Conservation (phyloP, 2,113 vertebrate species). For the Herpetotheres cachinnans region DNA sequence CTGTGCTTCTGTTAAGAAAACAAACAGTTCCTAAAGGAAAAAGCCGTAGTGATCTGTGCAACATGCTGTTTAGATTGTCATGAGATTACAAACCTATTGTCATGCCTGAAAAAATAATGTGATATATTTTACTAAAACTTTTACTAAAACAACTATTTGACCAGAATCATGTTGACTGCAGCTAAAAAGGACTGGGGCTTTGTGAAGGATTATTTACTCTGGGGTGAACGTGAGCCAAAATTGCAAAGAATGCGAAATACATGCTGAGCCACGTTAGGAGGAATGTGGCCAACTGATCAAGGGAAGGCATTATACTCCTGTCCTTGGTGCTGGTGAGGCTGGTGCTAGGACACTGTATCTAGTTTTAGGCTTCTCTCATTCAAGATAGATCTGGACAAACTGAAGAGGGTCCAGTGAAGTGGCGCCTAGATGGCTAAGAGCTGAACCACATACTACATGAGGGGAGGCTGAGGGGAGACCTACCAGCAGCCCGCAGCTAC, state of each 20-base stretch:
- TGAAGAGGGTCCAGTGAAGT: neutral
- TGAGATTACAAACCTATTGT: neutral
- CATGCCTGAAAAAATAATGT: neutral
- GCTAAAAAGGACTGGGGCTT: neutral
- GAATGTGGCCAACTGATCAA: neutral
- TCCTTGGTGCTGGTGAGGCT: neutral
- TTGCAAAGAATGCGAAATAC: neutral
- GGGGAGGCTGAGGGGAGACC: neutral
- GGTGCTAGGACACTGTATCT: neutral
- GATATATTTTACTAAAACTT: neutral
- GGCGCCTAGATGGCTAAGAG: neutral
- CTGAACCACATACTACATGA: neutral
- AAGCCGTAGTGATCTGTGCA: neutral
- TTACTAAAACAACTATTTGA: neutral
- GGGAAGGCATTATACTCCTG: neutral
- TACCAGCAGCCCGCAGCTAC: neutral
- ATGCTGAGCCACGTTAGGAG: neutral
- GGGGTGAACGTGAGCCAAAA: neutral
- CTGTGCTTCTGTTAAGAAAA: neutral
- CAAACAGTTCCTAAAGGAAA: neutral
- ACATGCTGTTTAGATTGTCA: neutral
- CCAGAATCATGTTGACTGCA: neutral
- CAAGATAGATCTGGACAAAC: neutral
- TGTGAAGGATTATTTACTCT: neutral
- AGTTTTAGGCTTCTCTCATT: neutral